Conservation (phyloP, 2,113 vertebrate genomes). For the Agapornis roseicollis region DNA sequence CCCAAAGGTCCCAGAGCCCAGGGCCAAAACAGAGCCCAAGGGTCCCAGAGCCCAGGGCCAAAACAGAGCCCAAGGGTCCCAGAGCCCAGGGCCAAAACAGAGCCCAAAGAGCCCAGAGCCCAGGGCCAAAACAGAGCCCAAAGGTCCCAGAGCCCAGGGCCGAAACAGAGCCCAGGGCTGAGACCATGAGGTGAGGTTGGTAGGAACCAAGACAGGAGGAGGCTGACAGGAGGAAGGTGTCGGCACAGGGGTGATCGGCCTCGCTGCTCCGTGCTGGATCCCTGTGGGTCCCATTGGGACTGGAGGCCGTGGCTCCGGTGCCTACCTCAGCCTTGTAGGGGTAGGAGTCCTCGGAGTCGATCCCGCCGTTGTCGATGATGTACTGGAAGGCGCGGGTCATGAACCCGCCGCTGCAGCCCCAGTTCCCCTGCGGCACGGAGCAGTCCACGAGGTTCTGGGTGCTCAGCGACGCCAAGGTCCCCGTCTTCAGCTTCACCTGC, state of each 20-base stretch:
- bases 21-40: too few relatives aligned
- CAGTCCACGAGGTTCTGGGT: slow-evolving; percentile 90
- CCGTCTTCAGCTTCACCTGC: slow-evolving; percentile 79
- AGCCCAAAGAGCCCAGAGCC: too few relatives aligned
- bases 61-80: not conserved
- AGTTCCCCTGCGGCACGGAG: slow-evolving; percentile 74
- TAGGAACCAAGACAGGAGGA: not conserved
- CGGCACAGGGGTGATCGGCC: not conserved
- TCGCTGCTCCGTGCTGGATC: not conserved
- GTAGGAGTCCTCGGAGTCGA: slow-evolving; percentile 80
- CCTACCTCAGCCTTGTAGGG: slow-evolving; percentile 84
- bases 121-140: not conserved
- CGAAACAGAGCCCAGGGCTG: not conserved
- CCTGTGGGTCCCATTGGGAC: not conserved
- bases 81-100: too few relatives aligned
- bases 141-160: not conserved
- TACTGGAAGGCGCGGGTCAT: slow-evolving; percentile 77
- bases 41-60: too few relatives aligned
- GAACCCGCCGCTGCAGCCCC: slow-evolving; percentile 75
- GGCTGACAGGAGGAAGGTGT: not conserved
- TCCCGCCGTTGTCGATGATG: slow-evolving; percentile 82
- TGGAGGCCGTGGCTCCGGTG: not conserved
- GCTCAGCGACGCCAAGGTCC: slow-evolving; percentile 82
- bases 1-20: not conserved
- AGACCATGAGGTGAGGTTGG: not conserved